Evolutionary conservation across 2,888 invertebrate species (phyloP).

Genomic region (Morpho achilles): DNA sequence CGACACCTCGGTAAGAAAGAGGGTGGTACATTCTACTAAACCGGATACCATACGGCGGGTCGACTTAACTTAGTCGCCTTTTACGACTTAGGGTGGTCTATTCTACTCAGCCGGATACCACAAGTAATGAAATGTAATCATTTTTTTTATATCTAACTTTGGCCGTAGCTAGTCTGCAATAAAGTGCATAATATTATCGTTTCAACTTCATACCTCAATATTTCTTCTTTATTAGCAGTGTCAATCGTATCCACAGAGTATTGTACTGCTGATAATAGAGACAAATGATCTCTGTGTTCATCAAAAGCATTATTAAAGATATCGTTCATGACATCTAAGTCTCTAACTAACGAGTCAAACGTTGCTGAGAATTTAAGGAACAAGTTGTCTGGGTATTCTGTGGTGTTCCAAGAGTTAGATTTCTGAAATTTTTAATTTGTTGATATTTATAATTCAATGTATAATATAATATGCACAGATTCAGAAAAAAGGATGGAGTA

Average conservation of each 20-base stretch:
- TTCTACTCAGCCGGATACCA: too few species aligned
- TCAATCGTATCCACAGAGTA: slow-evolving; percentile 43
- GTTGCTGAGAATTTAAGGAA: slow-evolving; percentile 58
- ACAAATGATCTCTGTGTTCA: slow-evolving; percentile 33
- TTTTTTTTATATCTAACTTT: too few species aligned
- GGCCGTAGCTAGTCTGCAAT: too few species aligned
- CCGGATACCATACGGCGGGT: too few species aligned
- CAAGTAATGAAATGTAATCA: too few species aligned
- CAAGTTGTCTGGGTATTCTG: slow-evolving; percentile 45
- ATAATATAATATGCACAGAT: too few species aligned
- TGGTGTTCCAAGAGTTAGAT: slow-evolving; percentile 44
- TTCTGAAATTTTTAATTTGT: slow-evolving; percentile 36
- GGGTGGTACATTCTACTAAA: too few species aligned
- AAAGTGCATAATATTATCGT: background rate
- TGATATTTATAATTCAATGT: too few species aligned
- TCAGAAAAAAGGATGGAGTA: background rate
- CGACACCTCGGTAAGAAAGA: too few species aligned
- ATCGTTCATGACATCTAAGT: slow-evolving; percentile 41
- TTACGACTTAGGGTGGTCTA: too few species aligned
- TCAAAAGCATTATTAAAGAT: slow-evolving; percentile 36
- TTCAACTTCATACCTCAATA: slow-evolving; percentile 41
- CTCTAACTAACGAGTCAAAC: slow-evolving; percentile 50
- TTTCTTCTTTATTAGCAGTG: slow-evolving; percentile 37
- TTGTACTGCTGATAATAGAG: slow-evolving; percentile 43
- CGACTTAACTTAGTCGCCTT: too few species aligned